A percentile compares a stretch with the other conserved stretches of the same genome.
phyloP scores from a whole-genome alignment of 2,888 invertebrate species.

The Pachydiplax longipennis region DNA sequence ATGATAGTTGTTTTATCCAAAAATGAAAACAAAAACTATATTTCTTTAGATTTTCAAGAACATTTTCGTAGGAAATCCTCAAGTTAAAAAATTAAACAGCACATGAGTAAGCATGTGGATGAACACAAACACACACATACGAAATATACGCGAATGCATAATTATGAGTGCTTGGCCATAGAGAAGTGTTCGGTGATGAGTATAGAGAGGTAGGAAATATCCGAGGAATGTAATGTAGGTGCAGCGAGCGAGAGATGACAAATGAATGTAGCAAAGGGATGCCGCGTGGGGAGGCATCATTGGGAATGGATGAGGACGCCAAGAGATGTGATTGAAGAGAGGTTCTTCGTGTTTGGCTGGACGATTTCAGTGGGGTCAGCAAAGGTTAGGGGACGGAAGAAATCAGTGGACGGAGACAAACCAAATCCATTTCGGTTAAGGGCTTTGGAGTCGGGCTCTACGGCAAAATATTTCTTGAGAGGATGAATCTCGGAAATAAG shows the following conservation, averaged over 20 bases:
- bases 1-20: too few species aligned
- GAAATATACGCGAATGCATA: too few species aligned
- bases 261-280: not conserved
- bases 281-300: too few species aligned
- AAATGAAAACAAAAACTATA: too few species aligned
- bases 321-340: not conserved
- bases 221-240: not conserved
- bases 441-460: not conserved
- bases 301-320: not conserved
- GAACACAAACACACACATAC: too few species aligned
- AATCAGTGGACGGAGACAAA: conserved; percentile 3
- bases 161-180: too few species aligned
- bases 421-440: not conserved
- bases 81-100: too few species aligned
- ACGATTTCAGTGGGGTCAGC: conserved; percentile 13
- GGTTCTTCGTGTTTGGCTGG: not conserved
- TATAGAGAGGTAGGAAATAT: not conserved
- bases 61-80: too few species aligned
- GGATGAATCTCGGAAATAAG: not conserved
- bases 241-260: not conserved
- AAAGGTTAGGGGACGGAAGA: conserved; percentile 24
- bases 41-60: too few species aligned
- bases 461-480: not conserved
- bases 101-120: too few species aligned
- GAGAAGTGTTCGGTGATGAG: not conserved